Evolutionary conservation across 2,113 vertebrate genomes (phyloP), one percentile per base, ranked within the genome.

Genomic region (Marcusenius ussheri): DNA sequence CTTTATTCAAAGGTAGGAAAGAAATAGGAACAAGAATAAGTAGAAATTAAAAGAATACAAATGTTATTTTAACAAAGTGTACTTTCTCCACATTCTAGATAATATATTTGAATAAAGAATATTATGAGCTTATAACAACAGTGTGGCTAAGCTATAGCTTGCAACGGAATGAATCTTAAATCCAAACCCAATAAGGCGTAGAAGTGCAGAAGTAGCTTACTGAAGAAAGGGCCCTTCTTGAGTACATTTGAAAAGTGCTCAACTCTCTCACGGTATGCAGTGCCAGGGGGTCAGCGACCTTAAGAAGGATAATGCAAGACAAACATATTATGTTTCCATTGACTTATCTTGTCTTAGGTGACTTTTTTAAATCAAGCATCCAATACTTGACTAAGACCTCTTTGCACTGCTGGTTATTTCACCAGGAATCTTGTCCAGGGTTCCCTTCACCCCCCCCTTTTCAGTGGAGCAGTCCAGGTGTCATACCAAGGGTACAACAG

Each of bases 151-250:
- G 74, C 74, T 77, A 80, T 46, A 89, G 42, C 84, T 58, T 50
- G 53, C 39, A 80, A 77, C 74, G 56, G 84, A 89, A 89, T 62
- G 15, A 77, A 87, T 47, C 46, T 80, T 83, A 88, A 88, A 62
- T 90, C 83, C 50, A 85, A 89, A 91, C 88, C 87, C 47, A 80
- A 77, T 27, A 89, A 39, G 5, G 70, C 15, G 0, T 2, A 19
- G 35, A 77, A 70, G n/a, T 27, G n/a, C 62, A 66, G n/a, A 77
- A 39, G 70, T 77, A 19, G 70, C 35, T 77, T 77, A 77, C 2
- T 62, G 88, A 90, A 90, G 90, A 90, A 90, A 86, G 80, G 89
- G 35, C 15, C 80, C 66, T 53, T 53, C 45, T 87, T 84, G 70
- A n/a, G 15, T 49, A 87, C 10, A 39, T 90, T 80, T 90, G 50